Base-by-base conservation (phyloP, 2,113 vertebrate genomes). In the Hippopotamus amphibius region DNA sequence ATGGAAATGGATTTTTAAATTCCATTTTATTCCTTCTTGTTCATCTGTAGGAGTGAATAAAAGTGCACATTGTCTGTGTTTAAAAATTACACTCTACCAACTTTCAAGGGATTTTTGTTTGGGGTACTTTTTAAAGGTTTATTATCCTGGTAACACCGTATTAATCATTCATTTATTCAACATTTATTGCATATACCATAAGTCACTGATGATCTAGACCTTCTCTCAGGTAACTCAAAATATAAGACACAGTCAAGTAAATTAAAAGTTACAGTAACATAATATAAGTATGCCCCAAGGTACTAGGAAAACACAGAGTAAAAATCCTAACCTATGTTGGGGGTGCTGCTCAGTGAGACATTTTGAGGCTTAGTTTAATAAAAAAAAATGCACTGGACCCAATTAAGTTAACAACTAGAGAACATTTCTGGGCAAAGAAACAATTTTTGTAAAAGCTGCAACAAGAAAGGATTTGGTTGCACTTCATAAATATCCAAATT, bases 1-100 rank as follows among this genome's bases (percentile, higher is more conserved):
- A 68, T 50, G 26, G 26, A 94, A 65, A 94, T 37, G 5, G 5
- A 55, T 66, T 79, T 95, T 43, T 88, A 71, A 6, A 61, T 61
- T 65, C 15, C 88, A 96, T 94, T 68, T 87, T 94, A 82, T 91
- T 81, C 65, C 33, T 66, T 65, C 28, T 59, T 50, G 15, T 65
- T 53, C 68, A 76, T 68, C 92, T 87, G 74, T 28, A 48, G 19
- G 24, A 63, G 59, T 43, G 21, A 94, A 55, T 91, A 72, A 77
- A 87, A 87, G 6, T 37, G 91, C 21, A 71, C 19, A 76, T 57
- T n/a, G 15, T 33, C 15, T 46, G 33, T 92, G 63, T 55, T 85
- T 77, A 89, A 87, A 61, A 14, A 77, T 77, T 77, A 63, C 69
- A 71, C 28, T 93, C n/a, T 74, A 81, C n/a, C 26, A 90, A 72